Evolutionary conservation across 2,888 invertebrate species (phyloP), one percentile per base, ranked within the genome.

Genomic region (Meteorus colon): DNA sequence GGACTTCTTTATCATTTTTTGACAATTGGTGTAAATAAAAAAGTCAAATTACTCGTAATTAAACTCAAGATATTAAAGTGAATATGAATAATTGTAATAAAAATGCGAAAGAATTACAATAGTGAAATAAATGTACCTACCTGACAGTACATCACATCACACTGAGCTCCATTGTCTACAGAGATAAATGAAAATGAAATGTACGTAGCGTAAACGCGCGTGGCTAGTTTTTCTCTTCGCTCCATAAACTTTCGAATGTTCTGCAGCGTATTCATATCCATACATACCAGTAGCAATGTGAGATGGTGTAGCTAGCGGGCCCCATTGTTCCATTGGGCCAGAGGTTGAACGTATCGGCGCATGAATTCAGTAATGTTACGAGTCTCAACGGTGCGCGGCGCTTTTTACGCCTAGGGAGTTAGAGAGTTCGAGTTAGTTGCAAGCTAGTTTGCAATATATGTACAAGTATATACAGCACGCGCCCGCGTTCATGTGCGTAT

Each of bases 301-400:
- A 31, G 34, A 29, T 37, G 65, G 65, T n/a, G 19, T 37, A 34
- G 19, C 65, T 65, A 19, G 10, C 65, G 19, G 19, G 65, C 62
- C n/a, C 70, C 60, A 70, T 73, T 63, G 66, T 60, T 29, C 31
- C 45, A 60, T 76, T 27, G 48, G 73, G 69, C 63, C 69, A 68
- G 65, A 65, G 37, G 48, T 74, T 63, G 63, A 63, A 59, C 74
- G 65, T 55, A 75, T 74, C 70, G 60, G 77, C 76, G 62, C 67
- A 77, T 82, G 75, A 78, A 79, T 80, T 63, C 73, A 60, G n/a
- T 55, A 74, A 79, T 75, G 73, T 79, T 78, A 79, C 78, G 79
- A 79, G 76, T 69, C 45, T 55, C 55, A 55, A 55, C 24, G 19
- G 55, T 55, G 19, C 55, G 37, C 29, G 51, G 51, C 29, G 41